These are phyloP conservation scores for Aphodius sticticus DNA, from an alignment of 2,888 invertebrate species.

Conservation along the genomic window DNA sequence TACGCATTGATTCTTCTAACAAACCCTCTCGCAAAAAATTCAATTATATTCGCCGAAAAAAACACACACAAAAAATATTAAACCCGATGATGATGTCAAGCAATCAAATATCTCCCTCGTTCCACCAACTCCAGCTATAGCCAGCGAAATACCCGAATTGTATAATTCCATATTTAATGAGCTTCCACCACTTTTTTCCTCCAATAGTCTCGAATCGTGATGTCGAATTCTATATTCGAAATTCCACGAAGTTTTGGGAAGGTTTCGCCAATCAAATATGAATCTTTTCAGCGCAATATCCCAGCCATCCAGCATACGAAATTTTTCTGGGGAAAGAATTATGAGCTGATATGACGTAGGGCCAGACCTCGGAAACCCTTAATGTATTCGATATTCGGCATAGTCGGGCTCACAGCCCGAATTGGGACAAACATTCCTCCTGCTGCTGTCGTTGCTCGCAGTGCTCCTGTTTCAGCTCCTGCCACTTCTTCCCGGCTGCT, in stretches of 20 bases:
- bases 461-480: background rate
- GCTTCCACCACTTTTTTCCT: background rate
- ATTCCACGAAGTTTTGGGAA: background rate
- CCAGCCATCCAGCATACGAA: background rate
- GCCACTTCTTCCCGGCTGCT: background rate
- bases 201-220: background rate
- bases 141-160: background rate
- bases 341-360: background rate
- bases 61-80: too few species aligned
- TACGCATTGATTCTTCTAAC: too few species aligned
- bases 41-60: too few species aligned
- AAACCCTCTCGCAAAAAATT: too few species aligned
- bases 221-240: background rate
- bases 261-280: background rate
- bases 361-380: background rate
- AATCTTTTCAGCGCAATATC: background rate
- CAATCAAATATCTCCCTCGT: too few species aligned
- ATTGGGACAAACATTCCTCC: background rate
- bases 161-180: background rate
- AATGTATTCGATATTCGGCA: background rate
- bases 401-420: background rate
- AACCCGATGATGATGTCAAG: too few species aligned
- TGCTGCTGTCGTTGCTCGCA: background rate
- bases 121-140: background rate
- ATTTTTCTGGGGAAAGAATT: background rate